Evolutionary conservation across 2,797 vertebrate genomes (phyloP).

Genomic region (Paedocypris micromegethes): DNA sequence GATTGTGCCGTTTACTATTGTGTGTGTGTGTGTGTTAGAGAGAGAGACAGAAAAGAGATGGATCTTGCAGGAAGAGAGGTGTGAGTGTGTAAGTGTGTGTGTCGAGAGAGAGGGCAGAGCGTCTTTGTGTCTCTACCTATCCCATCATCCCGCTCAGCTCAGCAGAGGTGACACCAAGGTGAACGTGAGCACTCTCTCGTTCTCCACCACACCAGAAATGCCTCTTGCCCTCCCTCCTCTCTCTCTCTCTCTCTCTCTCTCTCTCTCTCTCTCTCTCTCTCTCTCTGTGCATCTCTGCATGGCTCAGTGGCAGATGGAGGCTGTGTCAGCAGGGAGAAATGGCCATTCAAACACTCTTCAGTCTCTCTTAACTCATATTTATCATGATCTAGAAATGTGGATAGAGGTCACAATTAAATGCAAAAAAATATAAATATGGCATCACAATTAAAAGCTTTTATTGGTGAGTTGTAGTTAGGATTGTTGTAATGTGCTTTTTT

Average conservation of each 20-base stretch:
- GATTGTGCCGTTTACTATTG: conserved; percentile 33
- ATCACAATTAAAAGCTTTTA: too few species aligned
- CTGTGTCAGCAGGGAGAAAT: conserved; percentile 94
- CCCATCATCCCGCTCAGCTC: conserved; percentile 59
- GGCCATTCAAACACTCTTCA: conserved; percentile 73
- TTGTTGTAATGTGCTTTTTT: too few species aligned
- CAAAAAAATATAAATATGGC: too few species aligned
- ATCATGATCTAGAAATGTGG: too few species aligned
- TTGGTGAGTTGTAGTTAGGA: too few species aligned
- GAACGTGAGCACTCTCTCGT: conserved; percentile 72
- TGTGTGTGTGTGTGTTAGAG: conserved; percentile 25
- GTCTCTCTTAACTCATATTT: too few species aligned
- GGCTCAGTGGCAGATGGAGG: conserved; percentile 94
- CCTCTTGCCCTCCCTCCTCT: conserved; percentile 25
- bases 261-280: conserved; percentile 18
- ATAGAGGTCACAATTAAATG: too few species aligned
- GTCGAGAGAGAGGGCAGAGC: conserved; percentile 31
- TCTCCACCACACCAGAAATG: conserved; percentile 26
- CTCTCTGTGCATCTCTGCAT: conserved; percentile 30
- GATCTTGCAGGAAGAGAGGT: conserved; percentile 27
- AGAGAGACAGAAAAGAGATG: conserved; percentile 20
- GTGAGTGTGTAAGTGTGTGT: conserved; percentile 38
- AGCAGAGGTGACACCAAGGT: conserved; percentile 93
- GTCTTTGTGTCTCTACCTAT: conserved; percentile 52
- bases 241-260: conserved; percentile 7